phyloP scores from a whole-genome alignment of 2,113 vertebrate species.

The Echinops telfairi region DNA sequence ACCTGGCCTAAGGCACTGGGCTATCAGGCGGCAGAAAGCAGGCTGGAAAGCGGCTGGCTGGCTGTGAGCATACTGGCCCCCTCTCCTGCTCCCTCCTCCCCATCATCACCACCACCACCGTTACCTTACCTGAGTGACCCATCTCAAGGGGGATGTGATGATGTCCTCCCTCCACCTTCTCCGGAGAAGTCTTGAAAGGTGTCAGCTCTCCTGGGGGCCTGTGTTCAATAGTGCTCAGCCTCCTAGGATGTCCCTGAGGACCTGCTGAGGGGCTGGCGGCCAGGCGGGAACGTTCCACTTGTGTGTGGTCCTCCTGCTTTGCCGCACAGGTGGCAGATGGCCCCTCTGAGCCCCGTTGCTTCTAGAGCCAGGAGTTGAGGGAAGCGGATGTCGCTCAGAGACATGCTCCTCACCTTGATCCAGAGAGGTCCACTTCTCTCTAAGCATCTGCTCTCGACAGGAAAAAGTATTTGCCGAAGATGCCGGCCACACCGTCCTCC shows the following conservation, averaged over 20 bases:
- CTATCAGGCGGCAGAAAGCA: not conserved
- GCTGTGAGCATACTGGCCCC: not conserved
- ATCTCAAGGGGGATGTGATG: not conserved
- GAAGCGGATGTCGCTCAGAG: too few relatives aligned
- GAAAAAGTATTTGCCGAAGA: too few relatives aligned
- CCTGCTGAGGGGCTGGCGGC: not conserved
- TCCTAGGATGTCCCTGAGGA: not conserved
- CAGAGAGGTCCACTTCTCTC: too few relatives aligned
- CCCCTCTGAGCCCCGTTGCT: too few relatives aligned
- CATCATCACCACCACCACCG: not conserved
- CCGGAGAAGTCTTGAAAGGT: not conserved
- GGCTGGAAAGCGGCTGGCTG: not conserved
- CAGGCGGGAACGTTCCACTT: not conserved
- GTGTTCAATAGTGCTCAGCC: not conserved
- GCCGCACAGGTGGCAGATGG: not conserved
- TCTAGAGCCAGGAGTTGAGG: too few relatives aligned
- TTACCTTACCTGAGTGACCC: too few relatives aligned
- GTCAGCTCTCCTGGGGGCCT: not conserved
- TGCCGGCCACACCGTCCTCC: too few relatives aligned
- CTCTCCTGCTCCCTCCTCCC: too few relatives aligned
- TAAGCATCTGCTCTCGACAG: too few relatives aligned
- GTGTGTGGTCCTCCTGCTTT: not conserved
- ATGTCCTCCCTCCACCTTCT: not conserved
- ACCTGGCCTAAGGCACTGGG: not conserved
- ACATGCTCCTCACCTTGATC: too few relatives aligned